A percentile compares a stretch with the other conserved stretches of the same genome.
These are phyloP conservation scores for Periophthalmus magnuspinnatus DNA, from an alignment of 2,797 vertebrate genomes.

Conservation along the genomic window DNA sequence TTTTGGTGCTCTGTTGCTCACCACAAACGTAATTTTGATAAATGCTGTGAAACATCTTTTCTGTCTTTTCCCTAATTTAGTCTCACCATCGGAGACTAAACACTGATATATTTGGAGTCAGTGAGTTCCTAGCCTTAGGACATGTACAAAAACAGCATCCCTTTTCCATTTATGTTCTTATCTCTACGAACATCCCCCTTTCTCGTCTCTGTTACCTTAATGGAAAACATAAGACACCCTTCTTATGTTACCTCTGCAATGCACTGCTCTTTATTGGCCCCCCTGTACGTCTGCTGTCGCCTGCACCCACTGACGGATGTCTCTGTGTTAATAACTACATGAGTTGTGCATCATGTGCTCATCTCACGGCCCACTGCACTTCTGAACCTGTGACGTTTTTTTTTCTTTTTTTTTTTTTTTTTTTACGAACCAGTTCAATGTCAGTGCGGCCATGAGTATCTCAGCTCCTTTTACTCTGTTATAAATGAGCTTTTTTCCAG, in stretches of 20 bases:
- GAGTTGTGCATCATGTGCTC: constrained; percentile 46
- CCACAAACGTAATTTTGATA: not conserved
- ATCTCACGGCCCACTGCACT: constrained; percentile 62
- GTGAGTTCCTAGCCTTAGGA: constrained; percentile 49
- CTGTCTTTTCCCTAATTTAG: not conserved
- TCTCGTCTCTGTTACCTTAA: constrained; percentile 65
- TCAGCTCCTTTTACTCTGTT: constrained; percentile 43
- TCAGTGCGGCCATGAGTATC: constrained; percentile 50
- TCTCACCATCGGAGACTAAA: constrained; percentile 12
- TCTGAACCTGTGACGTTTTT: constrained; percentile 46
- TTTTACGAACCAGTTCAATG: constrained; percentile 55
- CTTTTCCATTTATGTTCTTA: constrained; percentile 67
- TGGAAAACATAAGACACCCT: constrained; percentile 66
- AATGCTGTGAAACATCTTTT: not conserved
- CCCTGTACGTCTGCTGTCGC: constrained; percentile 47
- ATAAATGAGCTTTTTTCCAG: constrained; percentile 4
- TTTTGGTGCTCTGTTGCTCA: not conserved
- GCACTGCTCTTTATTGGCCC: constrained; percentile 42
- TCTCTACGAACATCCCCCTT: constrained; percentile 58
- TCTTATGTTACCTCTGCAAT: constrained; percentile 60
- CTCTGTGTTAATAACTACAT: constrained; percentile 22
- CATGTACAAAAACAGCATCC: constrained; percentile 32
- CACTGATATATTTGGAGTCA: constrained; percentile 32
- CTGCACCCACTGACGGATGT: constrained; percentile 44
- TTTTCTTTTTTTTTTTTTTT: constrained; percentile 18